Evolutionary conservation across 2,113 vertebrate genomes (phyloP), one percentile per base, ranked within the genome.

Genomic region (Odobenus rosmarus): DNA sequence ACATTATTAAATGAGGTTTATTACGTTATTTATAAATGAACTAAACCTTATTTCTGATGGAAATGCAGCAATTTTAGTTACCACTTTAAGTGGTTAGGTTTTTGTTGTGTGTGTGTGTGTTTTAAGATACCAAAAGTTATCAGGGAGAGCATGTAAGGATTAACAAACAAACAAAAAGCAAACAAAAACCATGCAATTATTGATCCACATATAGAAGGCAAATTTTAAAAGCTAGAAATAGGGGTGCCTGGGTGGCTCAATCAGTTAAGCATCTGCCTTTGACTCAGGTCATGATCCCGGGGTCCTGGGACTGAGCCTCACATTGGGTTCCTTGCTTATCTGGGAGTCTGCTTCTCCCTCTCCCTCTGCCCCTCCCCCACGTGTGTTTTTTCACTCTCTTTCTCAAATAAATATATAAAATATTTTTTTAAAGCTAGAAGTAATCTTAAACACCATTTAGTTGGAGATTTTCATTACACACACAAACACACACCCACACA

Each of bases 1-100:
- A 99, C 99, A 93, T 98, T 99, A 99, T 99, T 98, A 99, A 99
- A 99, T 98, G 97, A 97, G 51, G 81, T 97, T 99, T 98, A 98
- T 99, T 98, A 96, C 89, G 98, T 97, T 98, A 99, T 99, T 99
- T 99, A 98, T 98, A 97, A 98, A 79, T 98, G 98, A 98, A 98
- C 97, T 98, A 97, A 95, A 81, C 83, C 94, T 97, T 98, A 96
- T 98, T 81, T 97, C 89, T 98, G 98, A 98, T 98, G 98, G 97
- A 98, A 98, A 98, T 95, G 92, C 86, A 97, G 94, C 89, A 93
- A 96, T 97, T 98, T 98, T 84, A 57, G 97, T 96, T 94, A 98
- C 97, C 98, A 82, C 97, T 98, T 98, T 96, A 98, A 98, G 97
- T 94, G 96, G 97, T 98, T 96, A 80, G 21, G 55, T 2, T 90